Evolutionary conservation across 2,797 vertebrate genomes (phyloP).

Genomic region (Masticophis lateralis): DNA sequence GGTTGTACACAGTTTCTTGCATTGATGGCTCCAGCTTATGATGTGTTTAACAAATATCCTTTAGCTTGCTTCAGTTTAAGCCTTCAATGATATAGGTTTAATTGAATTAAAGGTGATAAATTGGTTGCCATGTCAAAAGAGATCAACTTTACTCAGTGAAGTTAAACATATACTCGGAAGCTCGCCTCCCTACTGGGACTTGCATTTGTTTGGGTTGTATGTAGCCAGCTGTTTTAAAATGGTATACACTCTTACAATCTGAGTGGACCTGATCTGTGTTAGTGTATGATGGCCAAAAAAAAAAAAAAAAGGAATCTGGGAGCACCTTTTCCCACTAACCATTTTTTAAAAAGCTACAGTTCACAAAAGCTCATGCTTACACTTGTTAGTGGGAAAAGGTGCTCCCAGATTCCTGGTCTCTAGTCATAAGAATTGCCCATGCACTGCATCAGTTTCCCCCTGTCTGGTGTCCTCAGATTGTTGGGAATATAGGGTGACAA

Average conservation of each 20-base stretch:
- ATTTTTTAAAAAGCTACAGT: background rate
- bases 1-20: background rate
- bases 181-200: background rate
- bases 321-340: background rate
- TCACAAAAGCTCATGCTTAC: background rate
- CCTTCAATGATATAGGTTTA: background rate
- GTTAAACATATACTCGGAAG: background rate
- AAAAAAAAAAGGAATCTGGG: background rate
- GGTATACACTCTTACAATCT: background rate
- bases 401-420: background rate
- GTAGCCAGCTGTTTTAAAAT: background rate
- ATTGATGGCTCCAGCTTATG: background rate
- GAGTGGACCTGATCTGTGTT: background rate
- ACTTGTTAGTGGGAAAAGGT: background rate
- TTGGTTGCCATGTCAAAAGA: background rate
- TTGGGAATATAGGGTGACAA: background rate
- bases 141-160: background rate
- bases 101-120: background rate
- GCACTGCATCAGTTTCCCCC: background rate
- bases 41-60: background rate
- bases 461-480: background rate
- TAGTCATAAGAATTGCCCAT: background rate
- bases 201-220: background rate
- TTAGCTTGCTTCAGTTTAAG: background rate
- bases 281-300: background rate